Conservation (phyloP, 2,888 invertebrate genomes). For the Callyntrura sp. region DNA sequence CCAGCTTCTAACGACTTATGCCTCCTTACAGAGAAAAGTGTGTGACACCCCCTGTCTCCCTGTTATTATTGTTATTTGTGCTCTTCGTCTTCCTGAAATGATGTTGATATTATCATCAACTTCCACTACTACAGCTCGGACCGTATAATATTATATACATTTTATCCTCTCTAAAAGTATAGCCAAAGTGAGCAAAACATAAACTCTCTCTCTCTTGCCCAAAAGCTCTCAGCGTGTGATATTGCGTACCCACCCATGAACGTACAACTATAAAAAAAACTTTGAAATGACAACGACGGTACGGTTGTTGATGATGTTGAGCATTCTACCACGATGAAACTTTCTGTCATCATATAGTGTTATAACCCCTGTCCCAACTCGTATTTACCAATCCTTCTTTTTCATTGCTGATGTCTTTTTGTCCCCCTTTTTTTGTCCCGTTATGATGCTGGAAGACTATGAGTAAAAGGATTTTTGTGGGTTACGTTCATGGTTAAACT, state of each 20-base stretch:
- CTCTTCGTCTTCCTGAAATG: background rate
- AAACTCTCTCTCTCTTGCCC: background rate
- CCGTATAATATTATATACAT: no score
- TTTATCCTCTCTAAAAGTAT: no score
- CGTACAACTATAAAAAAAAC: background rate
- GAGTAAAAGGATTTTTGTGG: background rate
- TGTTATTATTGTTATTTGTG: slow-evolving; percentile 34
- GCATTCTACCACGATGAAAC: slow-evolving; percentile 20
- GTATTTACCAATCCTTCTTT: background rate
- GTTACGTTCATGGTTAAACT: background rate
- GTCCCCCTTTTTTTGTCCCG: background rate
- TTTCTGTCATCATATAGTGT: slow-evolving; percentile 23
- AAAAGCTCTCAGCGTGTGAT: background rate
- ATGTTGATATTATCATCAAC: slow-evolving; percentile 31
- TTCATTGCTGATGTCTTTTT: background rate
- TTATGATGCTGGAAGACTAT: background rate
- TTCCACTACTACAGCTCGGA: background rate
- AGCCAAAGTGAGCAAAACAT: slow-evolving; percentile 1
- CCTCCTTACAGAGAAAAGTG: slow-evolving; percentile 24
- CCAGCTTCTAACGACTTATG: slow-evolving; percentile 30
- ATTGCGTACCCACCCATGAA: background rate
- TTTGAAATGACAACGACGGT: background rate
- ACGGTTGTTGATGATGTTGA: background rate
- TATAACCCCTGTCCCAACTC: background rate
- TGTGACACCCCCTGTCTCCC: background rate